A percentile compares a stretch with the other conserved stretches of the same genome.
These are phyloP conservation scores for Xestia rhomboidea DNA, from an alignment of 2,888 invertebrate genomes.

Conservation along the genomic window DNA sequence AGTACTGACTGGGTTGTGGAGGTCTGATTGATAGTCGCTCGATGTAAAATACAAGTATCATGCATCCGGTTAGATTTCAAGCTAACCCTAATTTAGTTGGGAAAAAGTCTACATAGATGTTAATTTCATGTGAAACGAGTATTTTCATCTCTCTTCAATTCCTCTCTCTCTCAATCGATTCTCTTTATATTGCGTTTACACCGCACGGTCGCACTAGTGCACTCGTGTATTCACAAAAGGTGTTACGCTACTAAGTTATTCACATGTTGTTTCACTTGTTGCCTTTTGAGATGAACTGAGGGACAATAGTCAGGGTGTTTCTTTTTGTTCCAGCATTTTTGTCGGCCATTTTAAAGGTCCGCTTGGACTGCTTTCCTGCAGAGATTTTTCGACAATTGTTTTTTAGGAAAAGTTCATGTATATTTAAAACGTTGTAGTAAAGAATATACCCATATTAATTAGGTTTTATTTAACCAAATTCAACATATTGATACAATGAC, in stretches of 20 bases:
- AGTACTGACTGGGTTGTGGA: no score
- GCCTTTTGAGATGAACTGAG: constrained; percentile 2
- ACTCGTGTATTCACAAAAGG: constrained; percentile 12
- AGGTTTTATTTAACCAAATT: no score
- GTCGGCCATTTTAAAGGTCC: background rate
- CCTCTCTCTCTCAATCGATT: no score
- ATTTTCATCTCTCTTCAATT: background rate
- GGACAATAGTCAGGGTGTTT: background rate
- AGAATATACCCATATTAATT: no score
- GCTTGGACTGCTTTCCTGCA: constrained; percentile 1
- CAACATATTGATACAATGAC: no score
- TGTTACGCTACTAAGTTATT: constrained; percentile 35
- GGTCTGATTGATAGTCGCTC: no score
- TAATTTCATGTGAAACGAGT: background rate
- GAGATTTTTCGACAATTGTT: constrained; percentile 3
- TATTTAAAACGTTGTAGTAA: no score
- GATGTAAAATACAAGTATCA: no score
- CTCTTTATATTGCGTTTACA: background rate
- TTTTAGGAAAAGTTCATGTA: background rate
- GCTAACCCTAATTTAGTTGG: background rate
- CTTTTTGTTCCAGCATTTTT: constrained; percentile 2
- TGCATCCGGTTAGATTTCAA: background rate
- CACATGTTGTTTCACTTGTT: constrained; percentile 6
- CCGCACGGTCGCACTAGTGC: background rate
- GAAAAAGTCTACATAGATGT: background rate